Conservation (phyloP, 2,113 vertebrate species). For the Sporophila hypoxantha region DNA sequence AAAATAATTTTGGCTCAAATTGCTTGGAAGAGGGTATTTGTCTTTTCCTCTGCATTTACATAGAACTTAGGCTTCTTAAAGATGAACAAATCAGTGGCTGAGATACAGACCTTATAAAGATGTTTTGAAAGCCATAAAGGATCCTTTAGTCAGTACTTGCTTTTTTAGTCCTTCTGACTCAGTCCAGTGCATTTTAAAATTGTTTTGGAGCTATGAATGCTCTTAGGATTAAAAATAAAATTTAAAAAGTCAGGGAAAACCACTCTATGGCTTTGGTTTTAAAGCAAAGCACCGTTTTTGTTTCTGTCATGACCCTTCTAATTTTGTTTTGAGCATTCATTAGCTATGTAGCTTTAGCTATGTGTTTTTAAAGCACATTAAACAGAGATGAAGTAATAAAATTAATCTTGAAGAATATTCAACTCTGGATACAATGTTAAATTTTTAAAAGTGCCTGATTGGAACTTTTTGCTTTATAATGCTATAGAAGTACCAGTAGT, state of each 20-base stretch:
- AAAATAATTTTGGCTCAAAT: not conserved
- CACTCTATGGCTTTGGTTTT: not conserved
- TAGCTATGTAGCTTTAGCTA: not conserved
- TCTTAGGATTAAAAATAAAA: not conserved
- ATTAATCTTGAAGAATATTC: not conserved
- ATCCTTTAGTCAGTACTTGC: not conserved
- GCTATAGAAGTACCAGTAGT: not conserved
- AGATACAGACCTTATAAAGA: not conserved
- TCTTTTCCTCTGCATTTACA: not conserved
- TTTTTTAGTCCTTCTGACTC: conserved; percentile 9
- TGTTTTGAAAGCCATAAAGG: not conserved
- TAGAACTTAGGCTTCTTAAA: not conserved
- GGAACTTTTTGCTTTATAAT: not conserved
- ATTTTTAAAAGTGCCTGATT: not conserved
- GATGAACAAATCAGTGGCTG: not conserved
- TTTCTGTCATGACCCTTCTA: not conserved
- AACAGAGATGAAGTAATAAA: not conserved
- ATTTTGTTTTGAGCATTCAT: not conserved
- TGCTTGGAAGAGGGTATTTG: not conserved
- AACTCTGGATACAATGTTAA: not conserved
- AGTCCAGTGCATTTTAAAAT: not conserved
- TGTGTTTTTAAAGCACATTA: not conserved
- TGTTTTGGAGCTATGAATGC: not conserved
- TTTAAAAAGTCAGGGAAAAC: not conserved
- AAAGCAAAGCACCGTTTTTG: not conserved